Conservation (phyloP, 2,797 vertebrate species). For the Malacoctenus gilli region DNA sequence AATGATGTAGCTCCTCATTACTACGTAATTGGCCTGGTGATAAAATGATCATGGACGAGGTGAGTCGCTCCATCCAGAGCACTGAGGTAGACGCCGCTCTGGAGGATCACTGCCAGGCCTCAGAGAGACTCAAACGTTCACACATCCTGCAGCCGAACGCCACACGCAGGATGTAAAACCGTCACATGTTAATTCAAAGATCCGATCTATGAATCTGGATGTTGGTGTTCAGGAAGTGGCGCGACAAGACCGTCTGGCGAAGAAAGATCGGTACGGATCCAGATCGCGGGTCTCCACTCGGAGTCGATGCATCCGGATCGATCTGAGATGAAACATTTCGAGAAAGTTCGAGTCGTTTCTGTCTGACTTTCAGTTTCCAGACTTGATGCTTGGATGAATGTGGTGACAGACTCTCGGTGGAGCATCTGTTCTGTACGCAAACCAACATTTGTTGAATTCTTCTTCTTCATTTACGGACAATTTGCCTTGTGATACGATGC, state of each 20-base stretch:
- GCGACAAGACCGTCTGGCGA: constrained; percentile 33
- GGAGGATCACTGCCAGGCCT: constrained; percentile 41
- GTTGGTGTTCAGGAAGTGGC: constrained; percentile 23
- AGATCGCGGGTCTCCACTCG: constrained; percentile 4
- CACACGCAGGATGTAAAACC: constrained; percentile 28
- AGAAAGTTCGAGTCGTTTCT: constrained; percentile 3
- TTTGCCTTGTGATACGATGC: neutral
- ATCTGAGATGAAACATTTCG: constrained; percentile 19
- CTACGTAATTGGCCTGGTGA: constrained; percentile 71
- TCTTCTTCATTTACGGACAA: neutral
- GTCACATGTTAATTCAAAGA: constrained; percentile 36
- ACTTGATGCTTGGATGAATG: constrained; percentile 25
- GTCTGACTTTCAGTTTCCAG: constrained; percentile 10
- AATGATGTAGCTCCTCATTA: constrained; percentile 77
- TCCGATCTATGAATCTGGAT: constrained; percentile 18
- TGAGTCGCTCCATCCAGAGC: constrained; percentile 61
- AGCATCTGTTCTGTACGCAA: constrained; percentile 15
- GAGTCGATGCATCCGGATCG: constrained; percentile 25
- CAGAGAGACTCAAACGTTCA: too few species aligned
- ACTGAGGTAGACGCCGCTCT: constrained; percentile 36
- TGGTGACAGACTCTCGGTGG: constrained; percentile 6
- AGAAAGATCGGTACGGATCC: constrained; percentile 2
- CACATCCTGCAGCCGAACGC: too few species aligned
- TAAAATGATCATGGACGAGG: constrained; percentile 61
- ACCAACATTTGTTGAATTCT: constrained; percentile 21